These are phyloP conservation scores for Parochlus steinenii DNA, from an alignment of 2,888 invertebrate genomes.

Conservation along the genomic window DNA sequence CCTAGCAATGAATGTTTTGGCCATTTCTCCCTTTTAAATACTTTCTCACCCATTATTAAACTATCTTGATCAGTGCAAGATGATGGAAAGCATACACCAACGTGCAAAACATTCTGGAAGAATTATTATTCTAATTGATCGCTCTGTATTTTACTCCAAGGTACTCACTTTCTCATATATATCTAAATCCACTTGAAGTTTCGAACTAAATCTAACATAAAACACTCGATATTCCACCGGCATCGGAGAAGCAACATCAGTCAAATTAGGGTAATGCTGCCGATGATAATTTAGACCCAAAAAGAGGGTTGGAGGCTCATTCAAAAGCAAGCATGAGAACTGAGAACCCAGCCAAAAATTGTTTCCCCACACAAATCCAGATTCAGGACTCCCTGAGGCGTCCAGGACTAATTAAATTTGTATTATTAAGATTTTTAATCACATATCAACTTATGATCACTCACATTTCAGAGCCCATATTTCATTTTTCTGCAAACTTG, in stretches of 20 bases:
- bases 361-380: constrained; percentile 32
- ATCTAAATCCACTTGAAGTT: constrained; percentile 1
- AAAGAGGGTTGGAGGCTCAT: constrained; percentile 3
- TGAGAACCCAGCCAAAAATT: constrained; percentile 32
- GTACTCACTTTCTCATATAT: too few relatives aligned
- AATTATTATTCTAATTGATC: too few relatives aligned
- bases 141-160: too few relatives aligned
- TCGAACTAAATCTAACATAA: background rate
- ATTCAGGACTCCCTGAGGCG: constrained; percentile 29
- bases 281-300: background rate
- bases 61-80: background rate
- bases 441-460: background rate
- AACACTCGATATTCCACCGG: constrained; percentile 9
- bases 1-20: too few relatives aligned
- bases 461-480: constrained; percentile 24
- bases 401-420: constrained; percentile 29
- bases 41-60: too few relatives aligned
- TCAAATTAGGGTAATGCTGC: background rate
- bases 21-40: too few relatives aligned
- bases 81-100: constrained; percentile 9
- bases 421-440: too few relatives aligned
- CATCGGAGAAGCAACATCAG: background rate
- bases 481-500: too few relatives aligned
- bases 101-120: constrained; percentile 6
- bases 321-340: constrained; percentile 18